Conservation (phyloP, 2,797 vertebrate species). For the Capromys pilorides region DNA sequence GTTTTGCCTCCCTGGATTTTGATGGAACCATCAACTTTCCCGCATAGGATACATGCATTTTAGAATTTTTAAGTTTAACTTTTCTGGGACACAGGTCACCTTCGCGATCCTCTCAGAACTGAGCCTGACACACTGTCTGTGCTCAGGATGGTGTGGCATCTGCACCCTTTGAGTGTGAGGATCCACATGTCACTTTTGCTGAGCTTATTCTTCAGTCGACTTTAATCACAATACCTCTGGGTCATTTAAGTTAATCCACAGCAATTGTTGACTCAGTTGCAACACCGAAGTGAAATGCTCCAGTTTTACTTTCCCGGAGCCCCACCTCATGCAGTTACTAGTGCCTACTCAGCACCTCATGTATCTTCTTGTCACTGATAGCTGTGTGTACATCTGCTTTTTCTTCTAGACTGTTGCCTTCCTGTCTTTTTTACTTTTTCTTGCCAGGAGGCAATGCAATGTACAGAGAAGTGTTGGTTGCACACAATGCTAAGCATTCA, state of each 20-base stretch:
- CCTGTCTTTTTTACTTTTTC: neutral
- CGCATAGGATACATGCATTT: neutral
- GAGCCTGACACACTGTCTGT: neutral
- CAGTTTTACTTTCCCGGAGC: neutral
- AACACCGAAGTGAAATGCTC: neutral
- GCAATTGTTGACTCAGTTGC: neutral
- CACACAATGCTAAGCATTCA: too few species aligned
- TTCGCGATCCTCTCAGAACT: neutral
- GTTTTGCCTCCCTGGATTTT: neutral
- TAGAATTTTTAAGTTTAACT: neutral
- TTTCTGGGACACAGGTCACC: neutral
- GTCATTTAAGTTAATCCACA: neutral
- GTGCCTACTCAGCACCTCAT: neutral
- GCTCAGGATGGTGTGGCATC: neutral
- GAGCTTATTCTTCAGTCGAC: neutral
- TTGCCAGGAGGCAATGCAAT: neutral
- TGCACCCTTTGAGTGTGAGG: neutral
- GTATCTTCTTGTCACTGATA: too few species aligned
- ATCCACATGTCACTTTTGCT: neutral
- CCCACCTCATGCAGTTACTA: neutral
- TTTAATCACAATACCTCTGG: neutral
- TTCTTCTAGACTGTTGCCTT: neutral
- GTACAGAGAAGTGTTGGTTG: too few species aligned
- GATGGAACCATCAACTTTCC: neutral
- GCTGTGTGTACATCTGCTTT: neutral